Evolutionary conservation across 2,113 vertebrate genomes (phyloP).

Genomic region (Apteryx mantelli): DNA sequence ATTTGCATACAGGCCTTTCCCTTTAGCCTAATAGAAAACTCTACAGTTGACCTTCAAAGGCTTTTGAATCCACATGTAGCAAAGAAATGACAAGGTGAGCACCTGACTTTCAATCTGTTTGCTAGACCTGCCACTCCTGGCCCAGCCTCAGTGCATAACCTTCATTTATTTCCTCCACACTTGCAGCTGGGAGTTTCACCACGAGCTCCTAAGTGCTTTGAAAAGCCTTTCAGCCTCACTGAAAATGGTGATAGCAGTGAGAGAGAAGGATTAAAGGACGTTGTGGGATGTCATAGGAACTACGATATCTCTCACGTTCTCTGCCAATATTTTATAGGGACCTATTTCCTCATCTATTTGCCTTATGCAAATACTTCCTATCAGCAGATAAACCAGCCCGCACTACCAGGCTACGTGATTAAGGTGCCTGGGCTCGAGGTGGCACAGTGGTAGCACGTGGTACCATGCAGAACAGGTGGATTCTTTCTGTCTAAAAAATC

Average conservation of each 20-base stretch:
- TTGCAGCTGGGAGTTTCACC: not conserved
- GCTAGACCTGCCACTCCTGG: not conserved
- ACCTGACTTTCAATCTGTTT: constrained; percentile 23
- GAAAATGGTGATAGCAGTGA: not conserved
- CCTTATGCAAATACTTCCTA: constrained; percentile 42
- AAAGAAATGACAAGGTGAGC: not conserved
- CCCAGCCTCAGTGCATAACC: not conserved
- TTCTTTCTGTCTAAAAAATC: not conserved
- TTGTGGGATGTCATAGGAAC: not conserved
- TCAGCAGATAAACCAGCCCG: constrained; percentile 47
- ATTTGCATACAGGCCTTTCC: constrained; percentile 21
- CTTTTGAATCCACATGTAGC: not conserved
- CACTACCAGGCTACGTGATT: not conserved
- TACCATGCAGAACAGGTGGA: not conserved
- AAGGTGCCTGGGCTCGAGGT: not conserved
- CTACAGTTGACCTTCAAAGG: constrained; percentile 38
- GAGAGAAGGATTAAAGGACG: not conserved
- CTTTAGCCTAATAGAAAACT: not conserved
- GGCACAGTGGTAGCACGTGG: not conserved
- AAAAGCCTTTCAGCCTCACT: not conserved
- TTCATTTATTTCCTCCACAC: not conserved
- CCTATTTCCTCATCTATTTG: not conserved
- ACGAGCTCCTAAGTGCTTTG: not conserved
- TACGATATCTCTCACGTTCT: not conserved
- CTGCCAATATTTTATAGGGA: constrained; percentile 18